Percentiles rank a stretch among this genome's conserved stretches.
Evolutionary conservation across 2,888 invertebrate genomes (phyloP).

Genomic region (Hanleya hanleyi): DNA sequence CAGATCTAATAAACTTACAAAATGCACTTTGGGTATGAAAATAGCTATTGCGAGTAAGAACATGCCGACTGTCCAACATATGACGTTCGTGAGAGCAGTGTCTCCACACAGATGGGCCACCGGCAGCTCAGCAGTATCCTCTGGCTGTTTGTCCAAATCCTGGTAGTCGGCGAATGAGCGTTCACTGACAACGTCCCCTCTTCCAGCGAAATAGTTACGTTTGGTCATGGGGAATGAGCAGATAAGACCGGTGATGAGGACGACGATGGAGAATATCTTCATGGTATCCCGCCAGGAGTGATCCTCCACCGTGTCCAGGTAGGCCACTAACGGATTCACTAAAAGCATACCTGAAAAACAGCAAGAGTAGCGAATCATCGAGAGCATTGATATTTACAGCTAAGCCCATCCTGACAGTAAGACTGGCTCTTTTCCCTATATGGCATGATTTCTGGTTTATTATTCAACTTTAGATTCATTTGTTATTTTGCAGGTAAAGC

Average conservation of each 20-base stretch:
- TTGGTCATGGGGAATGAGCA: slow-evolving; percentile 17
- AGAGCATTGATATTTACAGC: neutral
- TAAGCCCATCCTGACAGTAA: too few relatives aligned
- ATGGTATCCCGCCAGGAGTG: slow-evolving; percentile 37
- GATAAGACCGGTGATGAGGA: slow-evolving; percentile 31
- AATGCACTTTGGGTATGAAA: slow-evolving; percentile 27
- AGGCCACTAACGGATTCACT: slow-evolving; percentile 39
- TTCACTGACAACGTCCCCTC: neutral
- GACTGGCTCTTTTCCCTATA: too few relatives aligned
- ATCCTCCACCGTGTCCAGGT: slow-evolving; percentile 15
- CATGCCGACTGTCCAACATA: slow-evolving; percentile 15
- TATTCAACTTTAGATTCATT: too few relatives aligned
- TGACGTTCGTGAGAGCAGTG: neutral
- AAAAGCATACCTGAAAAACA: slow-evolving; percentile 33
- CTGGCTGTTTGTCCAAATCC: slow-evolving; percentile 7
- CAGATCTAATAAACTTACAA: too few relatives aligned
- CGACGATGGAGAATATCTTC: slow-evolving; percentile 22
- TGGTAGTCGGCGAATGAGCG: neutral
- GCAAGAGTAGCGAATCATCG: neutral
- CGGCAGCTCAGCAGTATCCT: neutral
- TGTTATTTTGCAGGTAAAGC: too few relatives aligned
- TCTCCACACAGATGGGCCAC: neutral
- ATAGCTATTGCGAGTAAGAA: slow-evolving; percentile 20
- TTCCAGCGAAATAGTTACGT: neutral
- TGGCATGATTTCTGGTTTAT: too few relatives aligned